Percentiles rank a stretch among this genome's conserved stretches.
These are phyloP conservation scores for Lichenostomus cassidix DNA, from an alignment of 2,113 vertebrate genomes.

Conservation along the genomic window DNA sequence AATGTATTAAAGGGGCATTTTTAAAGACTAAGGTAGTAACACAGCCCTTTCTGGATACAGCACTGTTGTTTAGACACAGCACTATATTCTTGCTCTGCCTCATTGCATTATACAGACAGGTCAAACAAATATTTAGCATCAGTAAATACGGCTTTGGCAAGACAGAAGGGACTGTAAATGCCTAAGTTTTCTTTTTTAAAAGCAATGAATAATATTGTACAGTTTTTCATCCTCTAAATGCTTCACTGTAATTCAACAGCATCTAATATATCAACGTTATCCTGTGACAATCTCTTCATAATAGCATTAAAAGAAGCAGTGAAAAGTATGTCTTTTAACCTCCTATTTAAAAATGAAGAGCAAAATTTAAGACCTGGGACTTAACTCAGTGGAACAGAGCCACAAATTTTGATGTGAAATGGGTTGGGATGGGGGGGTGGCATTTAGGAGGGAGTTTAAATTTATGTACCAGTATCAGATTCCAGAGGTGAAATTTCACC, in stretches of 20 bases:
- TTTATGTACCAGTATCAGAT: background rate
- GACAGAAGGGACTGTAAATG: background rate
- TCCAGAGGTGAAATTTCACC: conserved; percentile 28
- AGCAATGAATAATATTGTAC: background rate
- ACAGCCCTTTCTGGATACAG: background rate
- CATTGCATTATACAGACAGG: background rate
- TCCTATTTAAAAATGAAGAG: background rate
- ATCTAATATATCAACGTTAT: background rate
- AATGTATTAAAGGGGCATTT: background rate
- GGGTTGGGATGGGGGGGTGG: too few relatives aligned
- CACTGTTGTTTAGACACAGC: background rate
- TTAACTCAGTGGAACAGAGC: background rate
- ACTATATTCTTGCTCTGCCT: background rate
- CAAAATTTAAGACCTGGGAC: background rate
- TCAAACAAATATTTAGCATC: background rate
- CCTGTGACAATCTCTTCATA: background rate
- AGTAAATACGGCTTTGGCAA: background rate
- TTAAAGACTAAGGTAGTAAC: background rate
- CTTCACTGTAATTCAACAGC: background rate
- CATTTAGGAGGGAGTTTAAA: background rate
- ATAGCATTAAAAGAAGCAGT: background rate
- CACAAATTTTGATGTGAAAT: background rate
- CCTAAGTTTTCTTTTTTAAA: background rate
- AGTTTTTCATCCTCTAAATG: background rate
- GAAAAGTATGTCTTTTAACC: conserved; percentile 3